Evolutionary conservation across 2,113 vertebrate species (phyloP).

Genomic region (Chauna torquata): DNA sequence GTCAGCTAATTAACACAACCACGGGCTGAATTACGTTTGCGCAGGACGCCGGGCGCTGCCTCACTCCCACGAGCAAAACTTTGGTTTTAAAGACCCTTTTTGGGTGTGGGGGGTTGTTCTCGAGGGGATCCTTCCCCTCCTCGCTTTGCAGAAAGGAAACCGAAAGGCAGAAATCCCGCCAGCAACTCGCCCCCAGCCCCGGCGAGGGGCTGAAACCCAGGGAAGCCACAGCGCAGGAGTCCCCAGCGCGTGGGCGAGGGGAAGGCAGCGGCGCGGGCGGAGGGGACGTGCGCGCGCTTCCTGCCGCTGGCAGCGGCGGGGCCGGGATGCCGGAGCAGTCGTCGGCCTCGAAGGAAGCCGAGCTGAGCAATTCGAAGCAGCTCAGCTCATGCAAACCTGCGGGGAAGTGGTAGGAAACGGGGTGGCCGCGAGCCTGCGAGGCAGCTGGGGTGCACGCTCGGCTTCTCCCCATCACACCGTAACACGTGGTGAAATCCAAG

Average conservation of each 20-base stretch:
- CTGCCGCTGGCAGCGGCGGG: not conserved
- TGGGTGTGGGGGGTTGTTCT: not conserved
- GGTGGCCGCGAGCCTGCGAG: not conserved
- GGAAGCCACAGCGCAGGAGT: not conserved
- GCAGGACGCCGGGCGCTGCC: not conserved
- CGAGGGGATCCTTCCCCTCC: not conserved
- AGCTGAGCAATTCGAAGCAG: not conserved
- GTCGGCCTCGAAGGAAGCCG: not conserved
- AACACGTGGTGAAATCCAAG: not conserved
- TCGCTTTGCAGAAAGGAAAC: not conserved
- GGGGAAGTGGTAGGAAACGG: not conserved
- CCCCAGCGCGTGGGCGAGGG: too few species aligned
- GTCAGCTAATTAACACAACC: too few species aligned
- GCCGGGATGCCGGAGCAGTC: not conserved
- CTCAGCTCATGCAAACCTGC: not conserved
- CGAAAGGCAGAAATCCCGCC: not conserved
- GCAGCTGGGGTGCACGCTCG: not conserved
- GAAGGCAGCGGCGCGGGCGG: too few species aligned
- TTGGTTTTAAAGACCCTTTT: not conserved
- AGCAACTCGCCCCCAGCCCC: not conserved
- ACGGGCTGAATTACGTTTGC: accelerated
- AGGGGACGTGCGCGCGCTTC: not conserved
- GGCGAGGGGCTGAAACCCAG: not conserved
- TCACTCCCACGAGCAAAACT: not conserved
- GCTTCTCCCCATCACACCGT: not conserved